Conservation (phyloP, 2,888 invertebrate species). For the Capitulum mitella region DNA sequence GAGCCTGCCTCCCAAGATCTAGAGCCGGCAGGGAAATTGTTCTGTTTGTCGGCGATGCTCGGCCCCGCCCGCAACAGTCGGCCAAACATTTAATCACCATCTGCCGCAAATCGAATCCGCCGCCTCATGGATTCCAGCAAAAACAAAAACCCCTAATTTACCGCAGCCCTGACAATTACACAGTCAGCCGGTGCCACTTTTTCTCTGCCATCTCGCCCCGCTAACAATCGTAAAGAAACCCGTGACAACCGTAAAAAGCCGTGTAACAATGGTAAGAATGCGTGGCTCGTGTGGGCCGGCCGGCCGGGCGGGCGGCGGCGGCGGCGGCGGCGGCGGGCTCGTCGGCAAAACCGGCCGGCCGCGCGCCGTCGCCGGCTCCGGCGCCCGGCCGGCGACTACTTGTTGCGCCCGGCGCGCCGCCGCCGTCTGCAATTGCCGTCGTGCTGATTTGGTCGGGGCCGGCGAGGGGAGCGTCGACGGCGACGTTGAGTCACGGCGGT, state of each 20-base stretch:
- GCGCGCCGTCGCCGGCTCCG: neutral
- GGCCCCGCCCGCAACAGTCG: constrained; percentile 15
- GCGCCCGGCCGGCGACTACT: constrained; percentile 13
- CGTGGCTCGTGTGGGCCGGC: constrained; percentile 19
- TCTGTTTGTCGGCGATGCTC: neutral
- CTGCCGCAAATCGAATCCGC: constrained; percentile 17
- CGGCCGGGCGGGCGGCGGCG: neutral
- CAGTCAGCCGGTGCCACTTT: constrained; percentile 14
- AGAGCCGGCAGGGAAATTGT: neutral
- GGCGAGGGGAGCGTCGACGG: neutral
- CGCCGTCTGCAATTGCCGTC: neutral
- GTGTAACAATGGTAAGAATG: constrained; percentile 24
- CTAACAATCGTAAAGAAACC: constrained; percentile 24
- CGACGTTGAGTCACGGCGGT: neutral
- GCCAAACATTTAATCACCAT: constrained; percentile 19
- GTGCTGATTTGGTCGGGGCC: neutral
- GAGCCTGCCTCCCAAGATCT: constrained; percentile 10
- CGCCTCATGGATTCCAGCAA: constrained; percentile 18
- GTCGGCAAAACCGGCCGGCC: constrained; percentile 13
- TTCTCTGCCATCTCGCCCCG: constrained; percentile 1
- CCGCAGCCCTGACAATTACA: constrained; percentile 10
- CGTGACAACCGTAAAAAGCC: constrained; percentile 24
- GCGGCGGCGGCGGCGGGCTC: neutral
- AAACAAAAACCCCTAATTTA: constrained; percentile 22
- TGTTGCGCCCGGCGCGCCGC: neutral